Base-by-base conservation (phyloP, 1,140 invertebrate genomes). In the Drosophila cardini region DNA sequence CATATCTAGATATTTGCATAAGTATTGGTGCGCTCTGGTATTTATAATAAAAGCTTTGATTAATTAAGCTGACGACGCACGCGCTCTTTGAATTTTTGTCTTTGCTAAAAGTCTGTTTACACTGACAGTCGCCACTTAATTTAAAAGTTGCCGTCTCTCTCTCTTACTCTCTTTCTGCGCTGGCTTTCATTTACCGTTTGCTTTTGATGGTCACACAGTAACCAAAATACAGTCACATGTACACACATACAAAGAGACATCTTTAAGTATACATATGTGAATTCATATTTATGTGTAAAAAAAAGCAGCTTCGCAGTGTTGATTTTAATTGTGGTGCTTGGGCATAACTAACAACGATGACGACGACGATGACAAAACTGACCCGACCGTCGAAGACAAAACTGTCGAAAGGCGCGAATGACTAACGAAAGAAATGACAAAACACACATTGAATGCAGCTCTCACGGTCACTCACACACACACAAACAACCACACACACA, bases 391-490 rank as follows among this genome's bases (percentile, higher is more conserved):
- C 50, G 30, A 53, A 8, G 26, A 32, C 50, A 13, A 53, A 32
- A 48, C 15, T 55, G 55, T 26, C 36, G 18, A 57, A 68, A 57
- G 34, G 43, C 64, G 34, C 18, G 43, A 57, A 65, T 67, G 64
- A 57, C 32, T 58, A 68, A 68, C 15, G 21, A 57, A 67, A 48
- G 21, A 68, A 58, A 58, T 68, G 45, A 52, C 45, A 60, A 55
- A 38, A 34, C 50, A 40, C 13, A 45, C 5, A 43, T 21, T 30
- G 5, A 53, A 34, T 32, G 45, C 13, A 48, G 9, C 63, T 56
- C 63, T 13, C 52, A 45, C 30, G 42, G 42, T 43, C 65, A 11
- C 16, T 43, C 26, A 60, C 5, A 8, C 21, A 65, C 9, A 43
- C 34, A 52, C 26, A 36, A 26, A n/a, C n/a, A n/a, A n/a, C n/a